These are phyloP conservation scores for Taenioides sp. DNA, from an alignment of 2,797 vertebrate genomes.

Conservation along the genomic window DNA sequence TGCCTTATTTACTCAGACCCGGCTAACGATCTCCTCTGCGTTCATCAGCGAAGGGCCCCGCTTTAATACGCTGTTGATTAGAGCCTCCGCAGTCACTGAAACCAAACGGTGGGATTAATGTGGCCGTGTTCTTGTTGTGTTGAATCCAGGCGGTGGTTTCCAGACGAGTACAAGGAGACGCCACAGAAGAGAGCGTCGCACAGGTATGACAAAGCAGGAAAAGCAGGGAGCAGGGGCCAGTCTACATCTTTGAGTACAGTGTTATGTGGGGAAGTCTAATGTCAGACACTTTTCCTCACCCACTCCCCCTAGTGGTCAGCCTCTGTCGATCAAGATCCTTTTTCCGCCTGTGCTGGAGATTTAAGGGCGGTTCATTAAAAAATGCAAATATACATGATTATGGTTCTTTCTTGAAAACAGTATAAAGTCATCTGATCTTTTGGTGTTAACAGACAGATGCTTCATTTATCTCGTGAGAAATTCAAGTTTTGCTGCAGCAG, in stretches of 20 bases:
- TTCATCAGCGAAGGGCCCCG: neutral
- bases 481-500: too few species aligned
- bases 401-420: too few species aligned
- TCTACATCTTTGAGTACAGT: neutral
- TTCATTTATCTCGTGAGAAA: too few species aligned
- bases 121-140: constrained; percentile 5
- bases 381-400: too few species aligned
- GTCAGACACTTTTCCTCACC: neutral
- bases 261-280: neutral
- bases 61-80: constrained; percentile 7
- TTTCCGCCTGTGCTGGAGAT: too few species aligned
- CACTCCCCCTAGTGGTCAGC: too few species aligned
- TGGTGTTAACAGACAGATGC: too few species aligned
- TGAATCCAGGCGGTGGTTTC: constrained; percentile 88
- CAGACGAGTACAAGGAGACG: constrained; percentile 85
- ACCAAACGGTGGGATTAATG: neutral
- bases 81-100: neutral
- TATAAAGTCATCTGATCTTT: too few species aligned
- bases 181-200: constrained; percentile 91
- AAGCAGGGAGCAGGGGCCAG: neutral
- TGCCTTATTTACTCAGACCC: neutral
- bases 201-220: constrained; percentile 75
- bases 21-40: constrained; percentile 6
- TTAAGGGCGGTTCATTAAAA: too few species aligned
- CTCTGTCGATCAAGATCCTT: too few species aligned